Evolutionary conservation across 2,113 vertebrate species (phyloP).

Genomic region (Gymnocephalus cernua): DNA sequence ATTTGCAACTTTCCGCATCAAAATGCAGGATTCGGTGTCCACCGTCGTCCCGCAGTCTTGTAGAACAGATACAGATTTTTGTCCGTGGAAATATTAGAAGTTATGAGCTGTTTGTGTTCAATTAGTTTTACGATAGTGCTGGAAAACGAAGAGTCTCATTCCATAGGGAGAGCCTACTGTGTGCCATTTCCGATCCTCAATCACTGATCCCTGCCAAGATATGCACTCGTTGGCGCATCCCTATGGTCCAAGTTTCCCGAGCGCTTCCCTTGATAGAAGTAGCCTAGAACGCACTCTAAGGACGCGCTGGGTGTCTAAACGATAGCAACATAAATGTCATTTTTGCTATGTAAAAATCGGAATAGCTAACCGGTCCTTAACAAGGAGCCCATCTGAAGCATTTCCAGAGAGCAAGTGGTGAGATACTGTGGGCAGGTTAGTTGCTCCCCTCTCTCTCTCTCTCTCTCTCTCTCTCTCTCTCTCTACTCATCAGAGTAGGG

Average conservation of each 20-base stretch:
- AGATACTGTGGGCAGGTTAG: conserved; percentile 70
- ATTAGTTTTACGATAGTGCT: conserved; percentile 36
- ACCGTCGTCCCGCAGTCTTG: conserved; percentile 23
- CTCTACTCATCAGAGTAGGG: conserved; percentile 75
- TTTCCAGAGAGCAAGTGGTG: conserved; percentile 81
- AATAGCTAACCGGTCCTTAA: conserved; percentile 16
- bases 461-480: too few relatives aligned
- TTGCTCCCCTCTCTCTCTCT: conserved; percentile 66
- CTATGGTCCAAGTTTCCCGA: conserved; percentile 74
- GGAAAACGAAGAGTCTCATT: conserved; percentile 45
- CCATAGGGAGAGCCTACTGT: conserved; percentile 41
- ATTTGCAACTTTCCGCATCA: conserved; percentile 67
- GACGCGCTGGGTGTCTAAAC: conserved; percentile 32
- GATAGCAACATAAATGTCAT: conserved; percentile 34
- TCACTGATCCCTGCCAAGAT: conserved; percentile 64
- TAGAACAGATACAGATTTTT: conserved; percentile 12
- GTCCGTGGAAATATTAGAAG: conserved; percentile 27
- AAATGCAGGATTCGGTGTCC: conserved; percentile 49
- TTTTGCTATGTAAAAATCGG: conserved; percentile 5
- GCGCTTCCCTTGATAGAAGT: conserved; percentile 33
- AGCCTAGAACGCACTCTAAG: conserved; percentile 49
- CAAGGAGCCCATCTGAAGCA: conserved; percentile 74
- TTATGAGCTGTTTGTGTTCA: conserved; percentile 28
- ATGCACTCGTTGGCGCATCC: conserved; percentile 68
- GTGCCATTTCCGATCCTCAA: conserved; percentile 67